phyloP scores from a whole-genome alignment of 2,888 invertebrate species.

The Apodemia duryi region DNA sequence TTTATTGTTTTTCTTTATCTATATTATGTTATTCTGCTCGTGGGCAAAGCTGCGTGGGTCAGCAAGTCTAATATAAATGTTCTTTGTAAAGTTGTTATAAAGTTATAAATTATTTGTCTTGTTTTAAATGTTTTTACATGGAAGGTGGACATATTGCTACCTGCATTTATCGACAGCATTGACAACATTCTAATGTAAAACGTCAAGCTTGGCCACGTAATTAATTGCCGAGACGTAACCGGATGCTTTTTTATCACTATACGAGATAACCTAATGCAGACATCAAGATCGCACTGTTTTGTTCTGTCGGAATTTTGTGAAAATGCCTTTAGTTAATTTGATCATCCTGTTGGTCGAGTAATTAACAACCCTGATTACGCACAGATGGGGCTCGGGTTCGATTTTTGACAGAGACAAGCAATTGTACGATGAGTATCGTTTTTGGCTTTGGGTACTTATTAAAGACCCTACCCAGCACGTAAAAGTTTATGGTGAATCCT shows the following conservation, averaged over 20 bases:
- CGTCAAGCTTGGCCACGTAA: slow-evolving; percentile 14
- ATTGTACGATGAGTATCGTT: too few relatives aligned
- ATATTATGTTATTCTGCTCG: too few relatives aligned
- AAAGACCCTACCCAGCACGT: too few relatives aligned
- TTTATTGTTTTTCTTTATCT: too few relatives aligned
- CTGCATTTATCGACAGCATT: not conserved
- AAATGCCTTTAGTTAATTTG: slow-evolving; percentile 1
- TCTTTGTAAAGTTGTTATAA: not conserved
- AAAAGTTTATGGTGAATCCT: too few relatives aligned
- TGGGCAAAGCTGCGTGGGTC: too few relatives aligned
- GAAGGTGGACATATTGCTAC: slow-evolving; percentile 6
- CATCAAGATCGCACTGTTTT: slow-evolving; percentile 66
- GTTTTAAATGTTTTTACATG: not conserved
- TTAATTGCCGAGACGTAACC: slow-evolving; percentile 60
- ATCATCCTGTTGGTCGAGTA: not conserved
- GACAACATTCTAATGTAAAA: slow-evolving; percentile 7
- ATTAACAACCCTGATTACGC: not conserved
- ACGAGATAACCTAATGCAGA: slow-evolving; percentile 54
- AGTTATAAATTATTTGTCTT: not conserved
- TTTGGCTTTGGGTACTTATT: too few relatives aligned
- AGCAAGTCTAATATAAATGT: too few relatives aligned
- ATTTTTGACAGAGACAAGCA: too few relatives aligned
- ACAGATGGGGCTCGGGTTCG: not conserved
- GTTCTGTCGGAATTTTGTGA: slow-evolving; percentile 31
- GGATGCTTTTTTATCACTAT: slow-evolving; percentile 47